Percentiles rank a stretch among this genome's conserved stretches.
These are phyloP conservation scores for Lepidocyrtinus sp. DNA, from an alignment of 2,888 invertebrate genomes.

Conservation along the genomic window DNA sequence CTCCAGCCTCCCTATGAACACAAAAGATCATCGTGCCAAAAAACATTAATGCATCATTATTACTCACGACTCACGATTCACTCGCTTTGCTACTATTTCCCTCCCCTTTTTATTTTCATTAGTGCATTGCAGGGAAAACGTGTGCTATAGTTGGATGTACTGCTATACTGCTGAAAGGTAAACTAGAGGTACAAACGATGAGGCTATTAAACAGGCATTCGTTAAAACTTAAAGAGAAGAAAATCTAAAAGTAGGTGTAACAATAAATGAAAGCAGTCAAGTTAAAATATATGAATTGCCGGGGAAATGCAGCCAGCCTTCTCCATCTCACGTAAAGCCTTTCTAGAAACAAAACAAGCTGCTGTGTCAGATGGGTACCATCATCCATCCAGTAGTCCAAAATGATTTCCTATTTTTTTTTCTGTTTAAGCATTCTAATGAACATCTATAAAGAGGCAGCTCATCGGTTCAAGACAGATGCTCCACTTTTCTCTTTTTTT, in stretches of 20 bases:
- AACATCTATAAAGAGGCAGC: constrained; percentile 6
- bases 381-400: not conserved
- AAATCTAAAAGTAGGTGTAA: constrained; percentile 17
- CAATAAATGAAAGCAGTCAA: constrained; percentile 36
- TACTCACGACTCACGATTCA: constrained; percentile 60
- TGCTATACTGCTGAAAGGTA: constrained; percentile 4
- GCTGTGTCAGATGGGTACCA: constrained; percentile 29
- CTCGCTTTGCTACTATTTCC: constrained; percentile 35
- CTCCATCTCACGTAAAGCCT: constrained; percentile 1
- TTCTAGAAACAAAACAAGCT: constrained; percentile 16
- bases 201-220: constrained; percentile 19
- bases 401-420: not conserved
- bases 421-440: not conserved
- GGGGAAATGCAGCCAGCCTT: constrained; percentile 41
- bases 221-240: constrained; percentile 14
- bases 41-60: constrained; percentile 62
- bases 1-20: constrained; percentile 75
- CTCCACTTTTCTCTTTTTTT: not conserved
- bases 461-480: constrained; percentile 8
- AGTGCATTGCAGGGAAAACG: not conserved
- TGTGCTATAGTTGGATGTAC: not conserved
- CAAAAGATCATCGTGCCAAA: constrained; percentile 55
- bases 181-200: constrained; percentile 3
- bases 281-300: constrained; percentile 55
- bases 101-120: constrained; percentile 37